Conservation (phyloP, 1,140 invertebrate species). For the Manduca sexta region DNA sequence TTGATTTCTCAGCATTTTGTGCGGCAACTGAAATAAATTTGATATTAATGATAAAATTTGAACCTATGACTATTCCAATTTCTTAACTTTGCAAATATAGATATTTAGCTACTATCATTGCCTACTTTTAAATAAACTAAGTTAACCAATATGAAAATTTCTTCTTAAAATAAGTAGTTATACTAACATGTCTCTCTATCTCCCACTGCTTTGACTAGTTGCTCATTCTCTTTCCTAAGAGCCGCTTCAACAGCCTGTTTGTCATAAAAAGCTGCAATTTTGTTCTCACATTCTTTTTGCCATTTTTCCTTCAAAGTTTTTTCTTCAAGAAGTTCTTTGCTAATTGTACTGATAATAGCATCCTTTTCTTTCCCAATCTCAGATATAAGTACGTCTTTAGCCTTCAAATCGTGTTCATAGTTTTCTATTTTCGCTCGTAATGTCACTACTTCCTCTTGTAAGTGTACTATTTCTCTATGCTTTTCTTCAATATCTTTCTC, state of each 20-base stretch:
- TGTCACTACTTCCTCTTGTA: slow-evolving; percentile 25
- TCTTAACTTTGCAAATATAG: too few relatives aligned
- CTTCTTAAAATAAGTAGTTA: too few relatives aligned
- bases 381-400: slow-evolving; percentile 24
- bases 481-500: slow-evolving; percentile 28
- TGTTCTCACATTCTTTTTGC: slow-evolving; percentile 21
- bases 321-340: slow-evolving; percentile 28
- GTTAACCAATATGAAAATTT: too few relatives aligned
- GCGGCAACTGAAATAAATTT: slow-evolving; percentile 36
- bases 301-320: slow-evolving; percentile 17
- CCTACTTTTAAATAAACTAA: too few relatives aligned
- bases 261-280: slow-evolving; percentile 16
- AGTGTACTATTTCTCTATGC: slow-evolving; percentile 29
- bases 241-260: slow-evolving; percentile 20
- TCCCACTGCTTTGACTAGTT: slow-evolving; percentile 29
- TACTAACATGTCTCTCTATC: slow-evolving; percentile 41
- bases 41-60: too few relatives aligned
- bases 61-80: too few relatives aligned
- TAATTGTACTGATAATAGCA: slow-evolving; percentile 24
- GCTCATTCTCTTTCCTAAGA: slow-evolving; percentile 37
- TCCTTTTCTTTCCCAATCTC: slow-evolving; percentile 32
- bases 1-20: slow-evolving; percentile 24
- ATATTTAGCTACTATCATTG: too few relatives aligned
- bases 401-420: slow-evolving; percentile 15
- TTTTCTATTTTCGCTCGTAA: slow-evolving; percentile 10